Evolutionary conservation across 2,797 vertebrate genomes (phyloP).

Genomic region (Amblyopsis hoosieri): DNA sequence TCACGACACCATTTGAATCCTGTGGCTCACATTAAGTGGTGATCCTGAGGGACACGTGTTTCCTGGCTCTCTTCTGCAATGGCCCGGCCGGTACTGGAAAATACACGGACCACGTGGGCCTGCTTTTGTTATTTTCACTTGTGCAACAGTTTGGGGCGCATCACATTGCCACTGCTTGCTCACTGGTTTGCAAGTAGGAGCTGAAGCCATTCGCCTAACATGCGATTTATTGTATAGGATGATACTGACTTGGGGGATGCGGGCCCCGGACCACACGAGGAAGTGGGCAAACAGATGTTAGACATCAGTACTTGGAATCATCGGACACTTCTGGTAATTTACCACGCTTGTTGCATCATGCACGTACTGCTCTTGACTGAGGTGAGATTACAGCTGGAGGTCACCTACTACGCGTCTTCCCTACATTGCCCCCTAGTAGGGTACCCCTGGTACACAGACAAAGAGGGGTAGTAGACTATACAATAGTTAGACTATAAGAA

Average conservation of each 20-base stretch:
- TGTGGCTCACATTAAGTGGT: constrained; percentile 30
- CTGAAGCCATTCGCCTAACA: constrained; percentile 42
- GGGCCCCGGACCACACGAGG: background rate
- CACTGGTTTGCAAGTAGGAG: constrained; percentile 4
- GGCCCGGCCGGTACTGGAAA: constrained; percentile 18
- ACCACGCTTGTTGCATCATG: constrained; percentile 36
- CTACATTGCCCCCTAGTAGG: too few species aligned
- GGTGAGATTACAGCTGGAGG: constrained; percentile 63
- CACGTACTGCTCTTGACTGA: constrained; percentile 39
- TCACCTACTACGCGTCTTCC: background rate
- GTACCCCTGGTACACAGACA: too few species aligned
- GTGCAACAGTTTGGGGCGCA: constrained; percentile 36
- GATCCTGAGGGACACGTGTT: constrained; percentile 47
- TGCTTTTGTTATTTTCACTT: constrained; percentile 7
- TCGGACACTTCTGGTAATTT: constrained; percentile 15
- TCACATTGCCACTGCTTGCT: constrained; percentile 32
- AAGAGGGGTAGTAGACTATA: too few species aligned
- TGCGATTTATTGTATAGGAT: constrained; percentile 36
- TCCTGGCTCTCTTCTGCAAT: constrained; percentile 6
- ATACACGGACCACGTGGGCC: constrained; percentile 8
- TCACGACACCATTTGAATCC: constrained; percentile 67
- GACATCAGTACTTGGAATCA: background rate
- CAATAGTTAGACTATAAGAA: too few species aligned
- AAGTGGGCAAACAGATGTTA: constrained; percentile 1
- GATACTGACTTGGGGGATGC: constrained; percentile 35